Percentiles rank a stretch among this genome's conserved stretches.
phyloP scores from a whole-genome alignment of 2,113 vertebrate species.

The Bufo bufo region DNA sequence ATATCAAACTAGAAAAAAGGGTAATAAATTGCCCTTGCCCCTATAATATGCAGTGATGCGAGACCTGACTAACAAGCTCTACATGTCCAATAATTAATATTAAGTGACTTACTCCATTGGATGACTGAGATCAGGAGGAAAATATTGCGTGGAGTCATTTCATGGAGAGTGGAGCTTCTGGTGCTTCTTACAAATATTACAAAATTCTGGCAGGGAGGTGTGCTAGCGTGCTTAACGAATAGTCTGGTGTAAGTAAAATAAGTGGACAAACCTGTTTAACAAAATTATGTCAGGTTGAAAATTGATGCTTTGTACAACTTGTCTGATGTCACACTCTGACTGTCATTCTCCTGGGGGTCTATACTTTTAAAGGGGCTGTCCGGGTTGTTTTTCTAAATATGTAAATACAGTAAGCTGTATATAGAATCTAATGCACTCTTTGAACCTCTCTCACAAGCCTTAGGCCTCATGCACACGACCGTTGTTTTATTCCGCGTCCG shows the following conservation, averaged over 20 bases:
- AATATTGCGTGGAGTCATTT: not conserved
- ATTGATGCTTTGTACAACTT: not conserved
- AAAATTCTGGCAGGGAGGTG: not conserved
- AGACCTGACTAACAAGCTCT: not conserved
- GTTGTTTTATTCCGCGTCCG: too few relatives aligned
- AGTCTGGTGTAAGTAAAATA: not conserved
- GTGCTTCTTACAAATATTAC: not conserved
- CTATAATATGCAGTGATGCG: not conserved
- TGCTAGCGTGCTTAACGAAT: not conserved
- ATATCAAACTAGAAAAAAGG: too few relatives aligned
- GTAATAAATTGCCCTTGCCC: too few relatives aligned
- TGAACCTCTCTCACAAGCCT: too few relatives aligned
- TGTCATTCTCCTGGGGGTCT: too few relatives aligned
- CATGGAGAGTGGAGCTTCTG: not conserved
- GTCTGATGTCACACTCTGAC: not conserved
- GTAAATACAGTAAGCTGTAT: too few relatives aligned
- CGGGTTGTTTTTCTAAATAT: too few relatives aligned
- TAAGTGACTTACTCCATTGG: constrained; percentile 3
- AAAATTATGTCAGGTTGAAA: not conserved
- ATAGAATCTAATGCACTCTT: too few relatives aligned
- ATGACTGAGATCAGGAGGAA: not conserved
- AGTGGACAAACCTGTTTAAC: not conserved
- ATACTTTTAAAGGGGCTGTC: too few relatives aligned
- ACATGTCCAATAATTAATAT: not conserved
- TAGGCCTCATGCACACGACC: too few relatives aligned